Percentiles rank a stretch among this genome's conserved stretches.
These are phyloP conservation scores for Brevipalpus yothersi DNA, from an alignment of 1,140 invertebrate species.

Conservation along the genomic window DNA sequence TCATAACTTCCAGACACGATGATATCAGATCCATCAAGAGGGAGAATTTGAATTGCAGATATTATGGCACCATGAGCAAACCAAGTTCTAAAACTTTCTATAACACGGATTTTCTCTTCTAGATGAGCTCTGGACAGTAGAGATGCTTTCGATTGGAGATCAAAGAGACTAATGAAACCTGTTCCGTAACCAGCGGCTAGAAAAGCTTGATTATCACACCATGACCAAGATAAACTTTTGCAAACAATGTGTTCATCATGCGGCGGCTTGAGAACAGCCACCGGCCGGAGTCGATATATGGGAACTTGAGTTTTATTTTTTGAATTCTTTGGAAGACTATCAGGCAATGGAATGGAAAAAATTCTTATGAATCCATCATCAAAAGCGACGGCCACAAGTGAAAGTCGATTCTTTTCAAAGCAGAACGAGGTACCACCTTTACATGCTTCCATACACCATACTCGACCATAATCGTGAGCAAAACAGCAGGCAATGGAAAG, in stretches of 20 bases:
- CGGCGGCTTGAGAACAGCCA: not conserved
- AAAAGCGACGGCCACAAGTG: not conserved
- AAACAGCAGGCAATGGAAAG: not conserved
- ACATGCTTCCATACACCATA: not conserved
- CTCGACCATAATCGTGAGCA: not conserved
- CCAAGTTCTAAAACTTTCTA: not conserved
- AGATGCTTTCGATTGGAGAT: not conserved
- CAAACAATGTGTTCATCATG: not conserved
- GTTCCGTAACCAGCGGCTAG: not conserved
- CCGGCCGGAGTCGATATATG: not conserved
- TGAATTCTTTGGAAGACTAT: not conserved
- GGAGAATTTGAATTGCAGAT: not conserved
- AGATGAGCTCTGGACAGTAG: too few relatives aligned
- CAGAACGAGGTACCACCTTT: not conserved
- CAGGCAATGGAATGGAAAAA: not conserved
- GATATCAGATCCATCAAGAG: not conserved
- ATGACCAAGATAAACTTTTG: not conserved
- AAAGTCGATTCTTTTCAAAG: not conserved
- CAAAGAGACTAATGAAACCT: not conserved
- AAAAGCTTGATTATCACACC: not conserved
- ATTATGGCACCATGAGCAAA: not conserved
- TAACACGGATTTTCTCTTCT: too few relatives aligned
- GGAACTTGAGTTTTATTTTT: not conserved
- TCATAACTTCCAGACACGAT: not conserved
- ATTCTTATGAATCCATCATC: not conserved